Evolutionary conservation across 2,888 invertebrate species (phyloP).

Genomic region (Phragmatobia fuliginosa): DNA sequence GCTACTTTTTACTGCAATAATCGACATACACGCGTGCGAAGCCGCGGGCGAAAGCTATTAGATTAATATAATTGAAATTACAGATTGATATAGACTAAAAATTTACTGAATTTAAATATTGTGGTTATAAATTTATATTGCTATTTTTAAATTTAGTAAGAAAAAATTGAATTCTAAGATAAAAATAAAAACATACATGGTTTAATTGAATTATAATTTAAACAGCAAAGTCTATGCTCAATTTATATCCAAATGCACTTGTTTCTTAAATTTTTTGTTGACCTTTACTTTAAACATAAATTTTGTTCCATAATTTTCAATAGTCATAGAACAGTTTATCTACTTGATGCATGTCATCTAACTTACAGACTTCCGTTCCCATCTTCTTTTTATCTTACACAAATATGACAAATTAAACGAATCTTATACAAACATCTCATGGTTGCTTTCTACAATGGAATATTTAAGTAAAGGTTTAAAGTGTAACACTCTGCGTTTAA

Average conservation of each 20-base stretch:
- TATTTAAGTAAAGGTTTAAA: slow-evolving; percentile 44
- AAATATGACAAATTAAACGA: slow-evolving; percentile 81
- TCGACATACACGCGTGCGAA: no score
- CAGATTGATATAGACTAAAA: neutral
- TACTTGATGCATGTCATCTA: slow-evolving; percentile 70
- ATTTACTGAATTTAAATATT: neutral
- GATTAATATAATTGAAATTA: neutral
- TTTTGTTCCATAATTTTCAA: slow-evolving; percentile 34
- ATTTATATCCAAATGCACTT: neutral
- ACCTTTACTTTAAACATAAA: neutral
- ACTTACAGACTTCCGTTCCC: slow-evolving; percentile 79
- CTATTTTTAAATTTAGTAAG: neutral
- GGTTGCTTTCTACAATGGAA: slow-evolving; percentile 38
- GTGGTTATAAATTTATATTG: neutral
- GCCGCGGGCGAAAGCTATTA: no score
- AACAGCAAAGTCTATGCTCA: neutral
- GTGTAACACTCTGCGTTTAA: slow-evolving; percentile 23
- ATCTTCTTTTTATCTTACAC: slow-evolving; percentile 74
- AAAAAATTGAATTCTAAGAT: no score
- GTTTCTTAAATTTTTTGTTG: neutral
- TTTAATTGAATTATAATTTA: no score
- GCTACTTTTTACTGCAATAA: no score
- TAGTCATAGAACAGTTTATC: slow-evolving; percentile 60
- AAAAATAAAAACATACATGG: no score
- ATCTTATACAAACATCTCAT: slow-evolving; percentile 51